Conservation (phyloP, 2,888 invertebrate species). For the Philhelius pedissequus region DNA sequence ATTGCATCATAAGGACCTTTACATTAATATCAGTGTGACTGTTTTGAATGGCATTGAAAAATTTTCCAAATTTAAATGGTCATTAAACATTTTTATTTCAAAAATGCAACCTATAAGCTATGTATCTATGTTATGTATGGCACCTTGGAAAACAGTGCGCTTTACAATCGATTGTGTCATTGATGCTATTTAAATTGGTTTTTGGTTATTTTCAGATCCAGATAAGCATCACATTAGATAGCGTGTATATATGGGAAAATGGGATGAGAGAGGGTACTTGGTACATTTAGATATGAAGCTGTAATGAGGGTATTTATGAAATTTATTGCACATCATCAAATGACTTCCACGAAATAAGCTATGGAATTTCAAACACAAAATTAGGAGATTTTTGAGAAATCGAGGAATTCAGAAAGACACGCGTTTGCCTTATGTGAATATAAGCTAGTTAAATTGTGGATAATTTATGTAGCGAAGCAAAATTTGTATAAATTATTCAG, state of each 20-base stretch:
- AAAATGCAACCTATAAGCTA: constrained; percentile 35
- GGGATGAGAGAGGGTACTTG: constrained; percentile 32
- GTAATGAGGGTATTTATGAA: constrained; percentile 70
- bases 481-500: constrained; percentile 53
- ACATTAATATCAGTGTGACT: constrained; percentile 34
- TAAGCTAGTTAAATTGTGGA: not conserved
- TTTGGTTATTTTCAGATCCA: constrained; percentile 55
- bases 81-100: constrained; percentile 63
- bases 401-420: constrained; percentile 53
- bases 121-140: not conserved
- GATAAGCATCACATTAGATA: constrained; percentile 2
- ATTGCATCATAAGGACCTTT: constrained; percentile 3
- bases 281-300: constrained; percentile 15
- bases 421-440: constrained; percentile 28
- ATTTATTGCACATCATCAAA: constrained; percentile 75
- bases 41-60: constrained; percentile 58
- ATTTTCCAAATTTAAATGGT: constrained; percentile 68
- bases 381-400: constrained; percentile 40
- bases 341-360: constrained; percentile 71
- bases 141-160: not conserved
- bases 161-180: constrained; percentile 48
- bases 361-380: constrained; percentile 70
- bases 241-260: constrained; percentile 26
- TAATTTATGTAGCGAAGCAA: constrained; percentile 54
- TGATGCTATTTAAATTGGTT: constrained; percentile 67